Percentiles rank a stretch among this genome's conserved stretches.
Conservation (phyloP, 1,140 invertebrate species). For the Cydia fagiglandana region DNA sequence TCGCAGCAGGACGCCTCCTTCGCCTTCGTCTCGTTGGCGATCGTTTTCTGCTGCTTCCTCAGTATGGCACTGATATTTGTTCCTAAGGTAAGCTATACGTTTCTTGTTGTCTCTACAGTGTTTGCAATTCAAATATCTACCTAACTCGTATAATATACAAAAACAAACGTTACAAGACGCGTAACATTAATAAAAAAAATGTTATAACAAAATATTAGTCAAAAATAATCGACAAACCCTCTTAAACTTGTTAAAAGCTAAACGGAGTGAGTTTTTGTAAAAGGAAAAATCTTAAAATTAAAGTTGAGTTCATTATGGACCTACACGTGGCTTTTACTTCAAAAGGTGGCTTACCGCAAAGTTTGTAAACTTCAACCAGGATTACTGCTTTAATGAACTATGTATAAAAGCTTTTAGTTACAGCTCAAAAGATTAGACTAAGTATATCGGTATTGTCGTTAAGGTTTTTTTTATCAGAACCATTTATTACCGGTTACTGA, state of each 20-base stretch:
- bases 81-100: conserved; percentile 87
- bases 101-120: not conserved
- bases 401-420: conserved; percentile 24
- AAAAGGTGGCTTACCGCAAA: conserved; percentile 31
- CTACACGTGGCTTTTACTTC: conserved; percentile 26
- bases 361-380: conserved; percentile 26
- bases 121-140: conserved; percentile 11
- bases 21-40: conserved; percentile 96
- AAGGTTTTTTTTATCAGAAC: not conserved
- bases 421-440: conserved; percentile 5
- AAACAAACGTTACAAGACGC: not conserved
- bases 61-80: conserved; percentile 98
- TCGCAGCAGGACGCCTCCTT: conserved; percentile 98
- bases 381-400: conserved; percentile 30
- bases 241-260: conserved; percentile 13
- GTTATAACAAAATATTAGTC: not conserved
- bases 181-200: not conserved
- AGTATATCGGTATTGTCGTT: not conserved
- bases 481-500: not conserved
- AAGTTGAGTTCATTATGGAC: conserved; percentile 15
- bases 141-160: not conserved
- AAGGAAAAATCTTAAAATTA: not conserved
- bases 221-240: not conserved
- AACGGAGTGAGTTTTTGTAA: not conserved
- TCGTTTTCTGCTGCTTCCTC: conserved; percentile 97